Evolutionary conservation across 2,797 vertebrate species (phyloP).

Genomic region (Kryptopterus vitreolus): DNA sequence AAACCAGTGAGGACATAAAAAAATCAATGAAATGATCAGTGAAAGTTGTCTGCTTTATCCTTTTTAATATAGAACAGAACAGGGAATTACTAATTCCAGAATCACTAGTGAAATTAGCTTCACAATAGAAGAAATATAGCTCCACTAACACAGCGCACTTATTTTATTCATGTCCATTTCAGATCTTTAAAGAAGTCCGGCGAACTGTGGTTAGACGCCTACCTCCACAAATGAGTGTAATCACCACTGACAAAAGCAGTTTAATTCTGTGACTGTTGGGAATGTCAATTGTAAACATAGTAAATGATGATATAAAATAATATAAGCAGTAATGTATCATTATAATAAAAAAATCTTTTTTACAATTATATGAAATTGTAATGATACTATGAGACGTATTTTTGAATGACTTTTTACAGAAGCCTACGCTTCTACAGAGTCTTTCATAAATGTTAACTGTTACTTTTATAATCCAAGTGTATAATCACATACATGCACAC

Average conservation of each 20-base stretch:
- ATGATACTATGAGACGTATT: not conserved
- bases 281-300: not conserved
- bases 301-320: not conserved
- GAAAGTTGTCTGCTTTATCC: not conserved
- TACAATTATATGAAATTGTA: not conserved
- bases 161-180: constrained; percentile 35
- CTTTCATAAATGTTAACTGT: too few relatives aligned
- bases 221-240: constrained; percentile 53
- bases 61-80: too few relatives aligned
- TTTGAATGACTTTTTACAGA: not conserved
- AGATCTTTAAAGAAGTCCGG: constrained; percentile 93
- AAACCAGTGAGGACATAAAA: not conserved
- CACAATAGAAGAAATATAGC: too few relatives aligned
- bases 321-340: too few relatives aligned
- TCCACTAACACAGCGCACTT: not conserved
- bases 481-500: not conserved
- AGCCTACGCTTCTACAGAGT: not conserved
- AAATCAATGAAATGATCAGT: too few relatives aligned
- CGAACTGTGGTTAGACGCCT: constrained; percentile 93
- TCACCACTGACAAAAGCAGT: not conserved
- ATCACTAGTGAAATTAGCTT: not conserved
- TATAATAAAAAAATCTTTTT: not conserved
- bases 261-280: not conserved
- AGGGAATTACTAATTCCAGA: not conserved
- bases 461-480: not conserved